Evolutionary conservation across 1,140 invertebrate genomes (phyloP), one percentile per base, ranked within the genome.

Genomic region (Drosophila nannoptera): DNA sequence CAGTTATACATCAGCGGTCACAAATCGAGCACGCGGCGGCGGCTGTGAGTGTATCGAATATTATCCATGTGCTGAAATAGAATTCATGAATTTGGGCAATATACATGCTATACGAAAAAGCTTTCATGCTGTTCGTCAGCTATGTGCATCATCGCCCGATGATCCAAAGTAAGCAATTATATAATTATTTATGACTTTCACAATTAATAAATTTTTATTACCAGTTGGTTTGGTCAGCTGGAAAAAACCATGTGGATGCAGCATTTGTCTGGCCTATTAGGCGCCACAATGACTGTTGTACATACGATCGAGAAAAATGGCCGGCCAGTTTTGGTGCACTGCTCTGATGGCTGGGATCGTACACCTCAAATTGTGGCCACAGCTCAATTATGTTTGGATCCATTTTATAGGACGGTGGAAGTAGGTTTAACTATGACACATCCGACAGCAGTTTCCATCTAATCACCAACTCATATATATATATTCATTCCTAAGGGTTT

Each of bases 41-140:
- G 98, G 98, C 22, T 97, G 95, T 90, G 98, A 99, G 90, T 98
- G 96, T 90, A 93, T 94, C n/a, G 96, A 97, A 90, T 98, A 98
- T 92, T 99, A 99, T 91, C 94, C 95, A 0, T 94, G 93, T 80
- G 96, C 96, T 84, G 97, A 99, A 90, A 97, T 99, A 61, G 94
- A 97, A 88, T 99, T 98, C 89, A 99, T 99, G 97, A 96, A 96
- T 90, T 90, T 99, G 88, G 95, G 97, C 52, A 99, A 99, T 90
- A 99, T 99, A 70, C 98, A 99, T 90, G 94, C 95, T 54, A 96
- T 99, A 80, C 92, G 98, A 35, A 96, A 96, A 76, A 95, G 94
- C 88, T 96, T 96, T 89, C 94, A 95, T 58, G 92, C 94, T 31
- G 90, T 96, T 31, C 90, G 95, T 49, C 92, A 93, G 53, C 90